Conservation (phyloP, 2,888 invertebrate species). For the Metalampra italica region DNA sequence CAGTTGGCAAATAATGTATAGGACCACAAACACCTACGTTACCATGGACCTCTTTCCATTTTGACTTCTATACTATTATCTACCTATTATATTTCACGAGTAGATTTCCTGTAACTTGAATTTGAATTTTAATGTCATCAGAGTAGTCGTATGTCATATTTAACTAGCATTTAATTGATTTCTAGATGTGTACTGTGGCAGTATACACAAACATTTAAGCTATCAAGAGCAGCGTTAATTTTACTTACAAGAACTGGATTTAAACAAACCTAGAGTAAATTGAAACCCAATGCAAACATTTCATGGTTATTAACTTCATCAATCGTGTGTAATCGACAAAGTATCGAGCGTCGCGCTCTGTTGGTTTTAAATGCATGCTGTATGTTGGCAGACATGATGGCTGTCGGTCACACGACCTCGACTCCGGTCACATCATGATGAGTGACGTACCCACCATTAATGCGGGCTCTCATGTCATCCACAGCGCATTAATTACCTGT, state of each 20-base stretch:
- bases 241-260: too few relatives aligned
- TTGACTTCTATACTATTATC: too few relatives aligned
- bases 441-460: slow-evolving; percentile 37
- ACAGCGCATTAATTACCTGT: slow-evolving; percentile 4
- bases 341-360: slow-evolving; percentile 46
- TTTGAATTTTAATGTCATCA: too few relatives aligned
- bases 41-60: too few relatives aligned
- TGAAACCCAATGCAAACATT: slow-evolving; percentile 34
- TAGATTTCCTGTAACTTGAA: too few relatives aligned
- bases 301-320: slow-evolving; percentile 55
- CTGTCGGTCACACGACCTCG: slow-evolving; percentile 34
- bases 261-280: slow-evolving; percentile 1
- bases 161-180: too few relatives aligned
- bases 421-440: slow-evolving; percentile 16
- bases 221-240: too few relatives aligned
- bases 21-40: slow-evolving; percentile 23
- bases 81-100: too few relatives aligned
- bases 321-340: slow-evolving; percentile 55
- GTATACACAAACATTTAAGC: too few relatives aligned
- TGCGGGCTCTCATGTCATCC: slow-evolving; percentile 18
- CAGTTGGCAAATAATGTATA: slow-evolving; percentile 66
- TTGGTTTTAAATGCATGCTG: slow-evolving; percentile 60
- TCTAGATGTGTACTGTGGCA: too few relatives aligned
- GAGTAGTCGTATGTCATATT: too few relatives aligned
- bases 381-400: slow-evolving; percentile 47